phyloP scores from a whole-genome alignment of 2,113 vertebrate genomes.

The Dicrurus megarhynchus region DNA sequence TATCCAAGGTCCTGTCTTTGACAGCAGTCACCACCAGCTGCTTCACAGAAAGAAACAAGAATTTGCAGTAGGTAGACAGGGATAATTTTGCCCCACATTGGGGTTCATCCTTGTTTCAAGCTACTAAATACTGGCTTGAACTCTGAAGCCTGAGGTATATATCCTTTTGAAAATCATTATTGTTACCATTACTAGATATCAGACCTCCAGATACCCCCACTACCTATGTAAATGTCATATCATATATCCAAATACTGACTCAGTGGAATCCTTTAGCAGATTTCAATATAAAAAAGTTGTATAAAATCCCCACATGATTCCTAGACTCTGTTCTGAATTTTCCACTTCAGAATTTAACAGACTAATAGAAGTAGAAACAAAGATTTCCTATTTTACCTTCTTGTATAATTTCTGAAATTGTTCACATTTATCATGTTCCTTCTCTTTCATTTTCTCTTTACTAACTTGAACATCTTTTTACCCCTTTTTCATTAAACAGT shows the following conservation, averaged over 20 bases:
- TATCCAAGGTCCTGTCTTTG: conserved; percentile 43
- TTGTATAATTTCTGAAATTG: not conserved
- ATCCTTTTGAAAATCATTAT: not conserved
- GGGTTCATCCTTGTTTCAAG: not conserved
- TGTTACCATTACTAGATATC: not conserved
- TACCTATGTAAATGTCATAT: not conserved
- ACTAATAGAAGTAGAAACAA: not conserved
- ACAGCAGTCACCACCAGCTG: conserved; percentile 54
- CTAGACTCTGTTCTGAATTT: not conserved
- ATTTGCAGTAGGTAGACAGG: not conserved
- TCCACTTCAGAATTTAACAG: not conserved
- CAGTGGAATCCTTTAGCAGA: not conserved
- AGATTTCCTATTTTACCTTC: not conserved
- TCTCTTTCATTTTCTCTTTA: not conserved
- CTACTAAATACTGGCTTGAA: not conserved
- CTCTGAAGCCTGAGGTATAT: not conserved
- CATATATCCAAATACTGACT: not conserved
- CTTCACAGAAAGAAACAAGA: conserved; percentile 18
- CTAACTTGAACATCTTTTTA: not conserved
- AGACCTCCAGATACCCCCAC: not conserved
- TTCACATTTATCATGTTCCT: not conserved
- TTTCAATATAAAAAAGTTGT: not conserved
- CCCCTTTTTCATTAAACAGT: not conserved
- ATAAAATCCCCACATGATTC: rapidly evolving
- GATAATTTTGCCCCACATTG: not conserved